A percentile compares a stretch with the other conserved stretches of the same genome.
These are phyloP conservation scores for Neodon shergylaensis DNA, from an alignment of 2,113 vertebrate species.

Conservation along the genomic window DNA sequence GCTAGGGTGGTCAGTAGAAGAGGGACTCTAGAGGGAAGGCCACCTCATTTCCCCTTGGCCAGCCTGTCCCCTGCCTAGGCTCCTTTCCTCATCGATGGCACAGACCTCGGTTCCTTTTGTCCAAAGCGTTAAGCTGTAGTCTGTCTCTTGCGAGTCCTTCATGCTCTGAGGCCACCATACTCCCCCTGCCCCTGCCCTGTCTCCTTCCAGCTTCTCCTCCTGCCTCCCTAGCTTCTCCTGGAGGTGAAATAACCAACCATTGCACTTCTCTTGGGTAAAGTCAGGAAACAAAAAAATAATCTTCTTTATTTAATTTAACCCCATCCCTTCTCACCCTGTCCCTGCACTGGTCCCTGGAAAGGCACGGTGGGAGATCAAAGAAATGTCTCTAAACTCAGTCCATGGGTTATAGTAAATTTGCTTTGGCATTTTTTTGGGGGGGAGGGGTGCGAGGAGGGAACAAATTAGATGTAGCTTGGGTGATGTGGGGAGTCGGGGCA, in stretches of 20 bases:
- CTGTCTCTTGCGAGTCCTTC: not conserved
- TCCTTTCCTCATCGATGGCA: not conserved
- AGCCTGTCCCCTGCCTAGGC: slow-evolving; percentile 24
- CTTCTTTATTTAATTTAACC: slow-evolving; percentile 90
- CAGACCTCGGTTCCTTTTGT: slow-evolving; percentile 30
- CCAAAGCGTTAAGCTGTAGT: slow-evolving; percentile 64
- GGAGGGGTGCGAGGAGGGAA: not conserved
- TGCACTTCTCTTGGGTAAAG: slow-evolving; percentile 86
- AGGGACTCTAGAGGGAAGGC: slow-evolving; percentile 34
- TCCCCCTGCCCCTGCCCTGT: not conserved
- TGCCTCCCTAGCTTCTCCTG: slow-evolving; percentile 77
- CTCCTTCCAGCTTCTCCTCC: slow-evolving; percentile 46
- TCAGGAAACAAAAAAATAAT: slow-evolving; percentile 86
- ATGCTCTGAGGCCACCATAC: slow-evolving; percentile 9
- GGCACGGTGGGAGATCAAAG: slow-evolving; percentile 86
- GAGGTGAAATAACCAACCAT: slow-evolving; percentile 86
- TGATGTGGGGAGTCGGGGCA: slow-evolving; percentile 73
- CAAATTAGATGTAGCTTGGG: slow-evolving; percentile 49
- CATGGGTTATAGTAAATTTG: slow-evolving; percentile 82
- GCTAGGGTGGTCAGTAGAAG: slow-evolving; percentile 46
- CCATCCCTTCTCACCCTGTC: slow-evolving; percentile 79
- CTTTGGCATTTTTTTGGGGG: slow-evolving; percentile 84
- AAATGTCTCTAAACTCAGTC: slow-evolving; percentile 81
- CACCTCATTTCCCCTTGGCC: not conserved
- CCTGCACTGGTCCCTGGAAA: slow-evolving; percentile 82